A percentile compares a stretch with the other conserved stretches of the same genome.
phyloP scores from a whole-genome alignment of 2,113 vertebrate species.

The Ancistrus triradiatus region DNA sequence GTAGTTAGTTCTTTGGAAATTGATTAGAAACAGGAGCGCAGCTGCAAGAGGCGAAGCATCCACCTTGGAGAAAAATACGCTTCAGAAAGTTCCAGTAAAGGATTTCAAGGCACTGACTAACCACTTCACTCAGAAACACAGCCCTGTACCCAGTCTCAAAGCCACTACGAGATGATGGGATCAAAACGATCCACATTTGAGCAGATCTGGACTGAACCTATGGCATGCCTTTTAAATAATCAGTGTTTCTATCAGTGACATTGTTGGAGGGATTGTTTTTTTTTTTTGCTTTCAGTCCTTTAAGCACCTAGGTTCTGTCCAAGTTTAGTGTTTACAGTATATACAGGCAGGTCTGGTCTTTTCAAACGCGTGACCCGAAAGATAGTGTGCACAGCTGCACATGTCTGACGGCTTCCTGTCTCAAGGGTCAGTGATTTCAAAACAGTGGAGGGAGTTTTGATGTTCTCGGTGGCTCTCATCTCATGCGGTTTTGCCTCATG shows the following conservation, averaged over 20 bases:
- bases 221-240: too few relatives aligned
- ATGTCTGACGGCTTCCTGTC: neutral
- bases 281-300: constrained; percentile 2
- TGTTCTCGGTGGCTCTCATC: constrained; percentile 64
- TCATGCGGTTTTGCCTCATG: constrained; percentile 87
- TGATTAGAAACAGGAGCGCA: constrained; percentile 43
- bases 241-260: too few relatives aligned
- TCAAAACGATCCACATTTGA: constrained; percentile 16
- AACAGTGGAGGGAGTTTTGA: constrained; percentile 7
- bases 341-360: constrained; percentile 2
- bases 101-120: neutral
- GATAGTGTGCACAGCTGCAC: constrained; percentile 5
- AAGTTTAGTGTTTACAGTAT: neutral
- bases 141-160: neutral
- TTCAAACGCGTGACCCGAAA: constrained; percentile 23
- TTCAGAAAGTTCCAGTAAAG: constrained; percentile 4
- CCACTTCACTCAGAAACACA: neutral
- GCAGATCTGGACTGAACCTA: too few relatives aligned
- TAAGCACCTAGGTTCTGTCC: neutral
- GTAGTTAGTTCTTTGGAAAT: constrained; percentile 60
- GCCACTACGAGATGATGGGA: neutral
- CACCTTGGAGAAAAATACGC: neutral
- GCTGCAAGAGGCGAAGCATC: constrained; percentile 7
- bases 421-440: constrained; percentile 11
- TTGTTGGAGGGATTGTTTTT: too few relatives aligned